Evolutionary conservation across 1,140 invertebrate genomes (phyloP), one percentile per base, ranked within the genome.

Genomic region (Eulimnadia texana): DNA sequence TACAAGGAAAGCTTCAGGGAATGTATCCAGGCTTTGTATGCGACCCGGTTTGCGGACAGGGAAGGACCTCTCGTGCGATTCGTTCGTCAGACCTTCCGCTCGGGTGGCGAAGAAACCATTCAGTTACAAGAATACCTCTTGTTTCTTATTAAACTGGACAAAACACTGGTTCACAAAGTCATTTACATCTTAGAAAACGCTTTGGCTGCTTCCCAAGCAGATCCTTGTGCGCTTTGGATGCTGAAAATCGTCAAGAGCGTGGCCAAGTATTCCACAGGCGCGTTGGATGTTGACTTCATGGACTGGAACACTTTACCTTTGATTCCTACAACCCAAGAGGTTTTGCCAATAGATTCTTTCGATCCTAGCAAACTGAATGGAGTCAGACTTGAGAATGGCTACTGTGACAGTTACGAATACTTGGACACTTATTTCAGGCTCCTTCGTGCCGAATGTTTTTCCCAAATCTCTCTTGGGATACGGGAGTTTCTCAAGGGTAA

Each of bases 381-480:
- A 6, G 58, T 60, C 16, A 60, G 28, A 27, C 20, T 24, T n/a
- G 49, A 49, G 19, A 22, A 29, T 1, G 33, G 33, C 50, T 60
- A 60, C 50, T 16, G 20, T 13, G 29, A 55, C 28, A 49, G 20
- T 60, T 20, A 60, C 50, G 58, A 60, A 47, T 60, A 60, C 58
- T 25, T 60, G 58, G 58, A 60, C 47, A 60, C 58, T 19, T 60
- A 60, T 47, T 60, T 60, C 10, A 20, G 50, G 2, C 49, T 60
- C 6, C 33, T 60, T 0, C 58, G 58, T n/a, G 58, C 58, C 11
- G 58, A 60, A n/a, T 60, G 58, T 23, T 60, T 60, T 22, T 27
- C 50, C 9, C 33, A 27, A 22, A 60, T 60, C 16, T 23, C 50
- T 11, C 50, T 52, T 3, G 58, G 58, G 3, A 60, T 60, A 11